Evolutionary conservation across 2,113 vertebrate genomes (phyloP), one percentile per base, ranked within the genome.

Genomic region (Sus scrofa): DNA sequence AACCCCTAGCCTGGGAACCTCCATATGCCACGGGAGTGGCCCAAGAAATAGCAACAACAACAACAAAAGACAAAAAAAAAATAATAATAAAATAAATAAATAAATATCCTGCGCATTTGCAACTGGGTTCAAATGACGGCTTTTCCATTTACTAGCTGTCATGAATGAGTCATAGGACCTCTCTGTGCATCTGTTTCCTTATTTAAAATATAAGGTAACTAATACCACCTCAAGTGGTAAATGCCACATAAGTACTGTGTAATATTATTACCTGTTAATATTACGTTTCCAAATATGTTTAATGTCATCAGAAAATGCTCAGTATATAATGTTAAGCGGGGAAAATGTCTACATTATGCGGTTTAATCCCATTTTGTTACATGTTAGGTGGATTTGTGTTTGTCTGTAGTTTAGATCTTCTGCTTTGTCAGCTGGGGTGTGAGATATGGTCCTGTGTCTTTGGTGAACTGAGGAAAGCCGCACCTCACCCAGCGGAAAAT

Each of bases 161-260:
- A 12, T 56, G 67, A 62, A 32, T 26, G 62, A 74, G 10, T 56
- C 56, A 18, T 0, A 22, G 7, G 19, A 20, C 1, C 44, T 44
- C 1, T 54, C 26, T 37, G 10, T 27, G 77, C 19, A 37, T 56
- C 15, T 7, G 67, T 63, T 67, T 91, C 27, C 52, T 77, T 67
- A 0, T 32, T 78, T 86, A 24, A 82, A 81, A 71, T 18, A 27
- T 8, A 32, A 15, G 16, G 27, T 15, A 30, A 16, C 26, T 27
- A 32, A 32, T 20, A 13, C 7, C 9, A 26, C 24, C 16, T 44
- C 15, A 30, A 6, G 1, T 15, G 7, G 52, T 24, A n/a, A 44
- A 30, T 0, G 54, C 11, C 39, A 39, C 0, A 16, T 34, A 19
- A 75, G 4, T 0, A 1, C 39, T 18, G 5, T 30, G 0, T 30